Evolutionary conservation across 2,888 invertebrate species (phyloP), one percentile per base, ranked within the genome.

Genomic region (Agrochola lota): DNA sequence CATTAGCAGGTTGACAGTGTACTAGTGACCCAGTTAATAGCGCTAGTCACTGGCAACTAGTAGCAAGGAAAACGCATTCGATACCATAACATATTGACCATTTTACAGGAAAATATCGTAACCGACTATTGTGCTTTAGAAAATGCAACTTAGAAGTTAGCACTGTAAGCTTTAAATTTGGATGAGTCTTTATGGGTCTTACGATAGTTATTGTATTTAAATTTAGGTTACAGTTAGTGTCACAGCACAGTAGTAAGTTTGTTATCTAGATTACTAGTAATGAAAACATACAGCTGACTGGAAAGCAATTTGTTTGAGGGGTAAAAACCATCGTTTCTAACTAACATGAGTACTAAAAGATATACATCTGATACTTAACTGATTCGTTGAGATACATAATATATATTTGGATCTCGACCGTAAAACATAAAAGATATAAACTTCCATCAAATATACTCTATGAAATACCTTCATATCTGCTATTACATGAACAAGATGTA

Each of bases 11-110:
- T 80, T 82, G 81, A 80, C 78, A 79, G 40, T 59, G 76, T 78
- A 78, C 79, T 49, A 62, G 74, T 86, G 86, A 87, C 86, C 87
- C 35, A 83, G 76, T 77, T 81, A 77, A 79, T 71, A 73, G 72
- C 66, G 63, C 81, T 62, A 83, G 80, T 85, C 77, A 80, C 81
- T 84, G 40, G 71, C 49, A n/a, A 70, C 72, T 0, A 78, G 72
- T 78, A 40, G 17, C 49, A 57, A 40, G 52, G 23, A 35, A 60
- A 77, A 75, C 83, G 72, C 72, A 78, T 75, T 85, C 72, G 23
- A 80, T 72, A 72, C 62, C 72, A 70, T 72, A 72, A 74, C 63
- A 75, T 74, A 71, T 46, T 40, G 17, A n/a, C n/a, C 15, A 26
- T 57, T 46, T 35, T 11, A 60, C 15, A 23, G 2, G n/a, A 49